Base-by-base conservation (phyloP, 2,113 vertebrate species). In the Atherinomorus stipes region DNA sequence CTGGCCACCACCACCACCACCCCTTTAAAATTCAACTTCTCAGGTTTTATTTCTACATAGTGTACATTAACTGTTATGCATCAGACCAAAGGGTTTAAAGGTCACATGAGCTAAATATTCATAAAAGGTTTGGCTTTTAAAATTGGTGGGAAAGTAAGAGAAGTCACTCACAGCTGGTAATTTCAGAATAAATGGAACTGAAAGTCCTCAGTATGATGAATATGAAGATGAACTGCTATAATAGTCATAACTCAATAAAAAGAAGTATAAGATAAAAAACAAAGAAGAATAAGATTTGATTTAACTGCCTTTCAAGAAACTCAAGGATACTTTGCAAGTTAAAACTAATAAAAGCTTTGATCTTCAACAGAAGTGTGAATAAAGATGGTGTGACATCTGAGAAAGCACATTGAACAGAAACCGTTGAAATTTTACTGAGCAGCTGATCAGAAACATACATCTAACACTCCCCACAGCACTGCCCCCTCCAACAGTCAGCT, bases 11-110 rank as follows among this genome's bases (percentile, higher is more conserved):
- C 45, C 25, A 28, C 12, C 34, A 59, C 45, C 25, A 28, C 12
- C 34, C 37, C 54, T 25, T 64, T 74, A 25, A 66, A 22, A 70
- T 22, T 45, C 37, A 38, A 11, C 25, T 65, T 57, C 0, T 64
- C 12, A 25, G 38, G 11, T 34, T 25, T 58, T 54, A 11, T 11
- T 8, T 50, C 71, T 23, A 28, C 52, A 58, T 1, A 69, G 7
- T 37, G 26, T 37, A 38, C 56, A 25, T 68, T 56, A 12, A 40
- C 15, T 45, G n/a, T 31, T 4, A 23, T 28, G 44, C 15, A 26
- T 28, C 23, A 54, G 18, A n/a, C 16, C 25, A 7, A 19, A 67
- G 51, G 38, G 4, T 54, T 67, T 44, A 0, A 11, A 45, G 10
- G 52, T 67, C 51, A 44, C 38, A 28, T 4, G 26, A 7, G 26